Evolutionary conservation across 2,888 invertebrate genomes (phyloP).

Genomic region (Alitta virens): DNA sequence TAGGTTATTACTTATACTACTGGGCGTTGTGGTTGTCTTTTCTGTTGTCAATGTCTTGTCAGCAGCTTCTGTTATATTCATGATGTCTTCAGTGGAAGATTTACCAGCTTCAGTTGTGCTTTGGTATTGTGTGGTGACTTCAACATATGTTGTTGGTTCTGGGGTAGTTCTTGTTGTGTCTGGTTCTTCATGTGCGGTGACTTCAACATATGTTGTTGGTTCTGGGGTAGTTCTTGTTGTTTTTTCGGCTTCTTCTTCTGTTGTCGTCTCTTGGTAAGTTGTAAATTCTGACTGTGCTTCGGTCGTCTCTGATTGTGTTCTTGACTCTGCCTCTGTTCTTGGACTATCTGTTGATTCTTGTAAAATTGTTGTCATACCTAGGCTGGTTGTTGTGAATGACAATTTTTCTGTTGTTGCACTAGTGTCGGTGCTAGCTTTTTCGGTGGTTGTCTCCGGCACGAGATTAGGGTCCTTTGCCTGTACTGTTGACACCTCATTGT

Average conservation of each 20-base stretch:
- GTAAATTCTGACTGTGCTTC: background rate
- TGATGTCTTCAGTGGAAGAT: no score
- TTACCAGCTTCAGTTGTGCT: no score
- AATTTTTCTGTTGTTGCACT: no score
- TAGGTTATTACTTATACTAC: no score
- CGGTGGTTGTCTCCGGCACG: no score
- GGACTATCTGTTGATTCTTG: background rate
- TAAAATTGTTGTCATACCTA: background rate
- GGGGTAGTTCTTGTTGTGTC: background rate
- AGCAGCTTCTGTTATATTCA: no score
- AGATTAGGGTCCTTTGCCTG: no score
- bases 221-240: background rate
- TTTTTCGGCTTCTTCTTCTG: background rate
- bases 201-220: background rate
- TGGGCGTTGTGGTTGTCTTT: no score
- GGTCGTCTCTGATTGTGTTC: background rate
- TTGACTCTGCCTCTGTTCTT: background rate
- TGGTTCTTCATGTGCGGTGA: background rate
- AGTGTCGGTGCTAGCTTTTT: no score
- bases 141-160: background rate
- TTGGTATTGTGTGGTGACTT: no score
- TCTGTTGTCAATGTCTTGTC: no score
- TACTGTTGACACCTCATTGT: no score
- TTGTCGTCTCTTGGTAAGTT: background rate
- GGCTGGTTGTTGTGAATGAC: background rate